Evolutionary conservation across 2,888 invertebrate species (phyloP).

Genomic region (Zele albiditarsus): DNA sequence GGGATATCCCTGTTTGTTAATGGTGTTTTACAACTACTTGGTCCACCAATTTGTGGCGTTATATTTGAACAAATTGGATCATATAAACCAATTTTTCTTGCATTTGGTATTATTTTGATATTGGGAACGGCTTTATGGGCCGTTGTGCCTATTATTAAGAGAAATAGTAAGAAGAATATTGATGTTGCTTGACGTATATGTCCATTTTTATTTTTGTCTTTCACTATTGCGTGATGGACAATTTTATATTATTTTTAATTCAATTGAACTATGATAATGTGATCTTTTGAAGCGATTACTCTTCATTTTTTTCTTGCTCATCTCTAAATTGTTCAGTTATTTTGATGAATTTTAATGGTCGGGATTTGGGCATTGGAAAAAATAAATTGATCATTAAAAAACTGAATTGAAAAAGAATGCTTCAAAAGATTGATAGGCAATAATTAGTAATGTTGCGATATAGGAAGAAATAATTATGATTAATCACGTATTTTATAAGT

Average conservation of each 20-base stretch:
- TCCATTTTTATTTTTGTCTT: conserved; percentile 20
- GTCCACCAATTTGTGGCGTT: conserved; percentile 86
- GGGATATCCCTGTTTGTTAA: conserved; percentile 91
- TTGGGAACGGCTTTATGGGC: conserved; percentile 84
- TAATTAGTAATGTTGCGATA: too few species aligned
- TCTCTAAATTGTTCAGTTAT: too few species aligned
- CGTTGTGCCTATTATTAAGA: conserved; percentile 82
- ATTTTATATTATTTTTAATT: conserved; percentile 5
- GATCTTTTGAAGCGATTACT: too few species aligned
- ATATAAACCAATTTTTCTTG: conserved; percentile 83
- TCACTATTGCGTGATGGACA: conserved; percentile 14
- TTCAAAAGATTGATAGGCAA: too few species aligned
- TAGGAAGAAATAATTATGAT: too few species aligned
- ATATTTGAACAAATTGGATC: conserved; percentile 80
- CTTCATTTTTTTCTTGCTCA: too few species aligned
- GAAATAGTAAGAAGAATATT: conserved; percentile 62
- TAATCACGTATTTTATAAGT: not conserved
- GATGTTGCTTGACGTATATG: conserved; percentile 56
- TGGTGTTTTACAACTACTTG: conserved; percentile 85
- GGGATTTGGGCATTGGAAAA: too few species aligned
- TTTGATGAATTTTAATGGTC: too few species aligned
- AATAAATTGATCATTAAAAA: too few species aligned
- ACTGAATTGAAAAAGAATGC: too few species aligned
- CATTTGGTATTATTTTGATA: conserved; percentile 82
- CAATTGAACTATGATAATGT: too few species aligned